phyloP scores from a whole-genome alignment of 2,888 invertebrate genomes.

The Drosophila yooni region DNA sequence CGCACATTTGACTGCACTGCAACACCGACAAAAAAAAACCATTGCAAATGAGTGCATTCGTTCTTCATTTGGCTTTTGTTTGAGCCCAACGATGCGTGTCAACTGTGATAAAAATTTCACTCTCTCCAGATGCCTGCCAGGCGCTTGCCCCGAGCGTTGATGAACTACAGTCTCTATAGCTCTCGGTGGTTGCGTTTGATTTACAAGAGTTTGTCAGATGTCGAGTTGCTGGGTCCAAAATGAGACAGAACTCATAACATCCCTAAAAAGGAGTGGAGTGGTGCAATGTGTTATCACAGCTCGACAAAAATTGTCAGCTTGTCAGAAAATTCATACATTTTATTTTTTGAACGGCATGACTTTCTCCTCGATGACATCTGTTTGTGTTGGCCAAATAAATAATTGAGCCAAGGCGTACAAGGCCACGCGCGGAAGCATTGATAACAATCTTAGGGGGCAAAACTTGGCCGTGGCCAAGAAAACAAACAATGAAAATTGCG shows the following conservation, averaged over 20 bases:
- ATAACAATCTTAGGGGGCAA: conserved; percentile 34
- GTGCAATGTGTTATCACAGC: conserved; percentile 7
- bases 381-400: conserved; percentile 55
- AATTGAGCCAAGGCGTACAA: conserved; percentile 38
- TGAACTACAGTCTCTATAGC: conserved; percentile 41
- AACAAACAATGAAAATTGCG: conserved; percentile 64
- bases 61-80: conserved; percentile 69
- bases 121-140: conserved; percentile 54
- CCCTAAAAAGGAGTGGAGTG: neutral
- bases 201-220: conserved; percentile 6
- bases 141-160: conserved; percentile 48
- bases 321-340: neutral
- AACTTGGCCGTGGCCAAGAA: conserved; percentile 25
- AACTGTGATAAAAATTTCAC: conserved; percentile 72
- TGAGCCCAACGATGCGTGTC: conserved; percentile 75
- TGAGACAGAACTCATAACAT: conserved; percentile 3
- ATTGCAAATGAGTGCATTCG: conserved; percentile 52
- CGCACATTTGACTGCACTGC: conserved; percentile 52
- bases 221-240: conserved; percentile 11
- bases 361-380: conserved; percentile 27
- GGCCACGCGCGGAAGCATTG: conserved; percentile 35
- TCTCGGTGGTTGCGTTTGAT: conserved; percentile 27
- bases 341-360: conserved; percentile 6
- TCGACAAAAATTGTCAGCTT: conserved; percentile 19
- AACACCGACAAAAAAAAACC: conserved; percentile 26